These are phyloP conservation scores for Aegotheles bennettii DNA, from an alignment of 2,113 vertebrate species.

Conservation along the genomic window DNA sequence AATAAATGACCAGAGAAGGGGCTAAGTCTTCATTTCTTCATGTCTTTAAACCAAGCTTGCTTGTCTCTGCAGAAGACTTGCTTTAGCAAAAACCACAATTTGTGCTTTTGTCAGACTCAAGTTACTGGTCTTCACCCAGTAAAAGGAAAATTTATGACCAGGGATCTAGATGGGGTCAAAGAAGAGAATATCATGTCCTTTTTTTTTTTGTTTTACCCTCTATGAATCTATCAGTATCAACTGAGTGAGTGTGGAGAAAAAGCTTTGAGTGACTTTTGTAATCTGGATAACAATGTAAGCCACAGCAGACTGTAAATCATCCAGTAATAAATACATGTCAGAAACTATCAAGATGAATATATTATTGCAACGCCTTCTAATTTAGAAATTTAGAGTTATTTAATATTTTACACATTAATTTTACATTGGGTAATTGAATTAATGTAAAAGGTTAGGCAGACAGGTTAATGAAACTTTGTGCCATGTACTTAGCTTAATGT, in stretches of 20 bases:
- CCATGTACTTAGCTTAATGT: conserved; percentile 44
- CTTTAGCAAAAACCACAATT: not conserved
- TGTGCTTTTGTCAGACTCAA: not conserved
- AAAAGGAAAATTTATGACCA: conserved; percentile 23
- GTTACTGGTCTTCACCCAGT: not conserved
- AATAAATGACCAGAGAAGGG: not conserved
- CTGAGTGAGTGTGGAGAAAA: not conserved
- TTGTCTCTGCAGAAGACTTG: not conserved
- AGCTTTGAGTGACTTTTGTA: not conserved
- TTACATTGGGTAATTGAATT: conserved; percentile 20
- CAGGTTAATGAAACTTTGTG: conserved; percentile 41
- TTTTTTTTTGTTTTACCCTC: not conserved
- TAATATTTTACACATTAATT: conserved; percentile 43
- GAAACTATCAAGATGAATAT: not conserved
- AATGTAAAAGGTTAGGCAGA: conserved; percentile 53
- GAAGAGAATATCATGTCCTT: conserved; percentile 6
- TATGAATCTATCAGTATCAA: not conserved
- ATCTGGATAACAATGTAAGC: not conserved
- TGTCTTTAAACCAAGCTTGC: not conserved
- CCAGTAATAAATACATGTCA: conserved; percentile 9
- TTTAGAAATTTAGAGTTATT: conserved; percentile 27
- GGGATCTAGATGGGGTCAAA: not conserved
- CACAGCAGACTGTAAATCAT: not conserved
- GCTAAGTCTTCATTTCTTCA: not conserved
- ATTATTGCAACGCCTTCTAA: not conserved